These are phyloP conservation scores for Lagria hirta DNA, from an alignment of 2,888 invertebrate species.

Conservation along the genomic window DNA sequence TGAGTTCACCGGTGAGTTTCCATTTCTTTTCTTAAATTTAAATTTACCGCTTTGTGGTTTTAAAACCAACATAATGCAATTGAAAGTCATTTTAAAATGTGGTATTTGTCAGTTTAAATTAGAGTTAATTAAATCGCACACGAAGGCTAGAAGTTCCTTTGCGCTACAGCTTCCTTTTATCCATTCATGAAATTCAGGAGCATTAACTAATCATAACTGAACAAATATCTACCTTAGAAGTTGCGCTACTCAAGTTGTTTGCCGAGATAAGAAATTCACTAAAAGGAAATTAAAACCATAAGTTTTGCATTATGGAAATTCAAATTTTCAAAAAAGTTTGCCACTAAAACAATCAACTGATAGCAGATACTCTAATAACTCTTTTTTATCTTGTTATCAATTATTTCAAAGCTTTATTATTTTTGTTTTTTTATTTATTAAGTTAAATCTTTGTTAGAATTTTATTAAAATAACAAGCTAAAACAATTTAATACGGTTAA, in stretches of 20 bases:
- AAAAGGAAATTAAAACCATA: too few species aligned
- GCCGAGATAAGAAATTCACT: background rate
- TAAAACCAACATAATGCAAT: background rate
- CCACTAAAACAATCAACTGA: too few species aligned
- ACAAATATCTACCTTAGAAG: background rate
- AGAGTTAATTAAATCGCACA: conserved; percentile 5
- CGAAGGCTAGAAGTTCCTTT: background rate
- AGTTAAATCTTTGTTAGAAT: too few species aligned
- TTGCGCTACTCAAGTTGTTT: background rate
- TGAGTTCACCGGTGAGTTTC: background rate
- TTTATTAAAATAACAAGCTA: too few species aligned
- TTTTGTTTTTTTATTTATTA: too few species aligned
- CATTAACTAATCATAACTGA: background rate
- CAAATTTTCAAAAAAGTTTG: too few species aligned
- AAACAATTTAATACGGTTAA: too few species aligned
- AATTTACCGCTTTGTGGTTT: conserved; percentile 3
- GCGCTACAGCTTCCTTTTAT: too few species aligned
- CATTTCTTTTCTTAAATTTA: conserved; percentile 1
- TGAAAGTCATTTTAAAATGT: conserved; percentile 1
- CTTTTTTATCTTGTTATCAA: too few species aligned
- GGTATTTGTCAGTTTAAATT: conserved; percentile 9
- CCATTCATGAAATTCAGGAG: background rate
- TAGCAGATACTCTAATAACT: too few species aligned
- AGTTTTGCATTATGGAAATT: too few species aligned
- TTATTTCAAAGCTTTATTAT: too few species aligned